phyloP scores from a whole-genome alignment of 2,797 vertebrate species.

The Artibeus jamaicensis region DNA sequence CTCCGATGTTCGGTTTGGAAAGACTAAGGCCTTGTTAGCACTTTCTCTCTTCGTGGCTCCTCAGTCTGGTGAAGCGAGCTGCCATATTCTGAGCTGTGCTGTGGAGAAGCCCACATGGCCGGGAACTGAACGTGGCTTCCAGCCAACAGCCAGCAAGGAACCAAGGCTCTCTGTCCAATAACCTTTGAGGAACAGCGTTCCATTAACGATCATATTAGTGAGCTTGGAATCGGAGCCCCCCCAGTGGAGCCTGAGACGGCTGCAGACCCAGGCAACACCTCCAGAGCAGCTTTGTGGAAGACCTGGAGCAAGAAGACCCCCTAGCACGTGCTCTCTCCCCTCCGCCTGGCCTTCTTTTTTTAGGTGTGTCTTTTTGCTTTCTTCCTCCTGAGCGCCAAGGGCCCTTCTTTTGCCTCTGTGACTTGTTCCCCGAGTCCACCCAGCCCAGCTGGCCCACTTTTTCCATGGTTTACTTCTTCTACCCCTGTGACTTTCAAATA shows the following conservation, averaged over 20 bases:
- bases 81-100: neutral
- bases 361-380: neutral
- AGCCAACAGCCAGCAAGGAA: neutral
- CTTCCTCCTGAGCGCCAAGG: neutral
- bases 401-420: neutral
- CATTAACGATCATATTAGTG: neutral
- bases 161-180: neutral
- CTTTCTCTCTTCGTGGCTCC: neutral
- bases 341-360: neutral
- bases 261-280: neutral
- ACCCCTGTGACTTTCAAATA: neutral
- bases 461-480: neutral
- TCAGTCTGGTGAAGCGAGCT: neutral
- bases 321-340: neutral
- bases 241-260: neutral
- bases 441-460: neutral
- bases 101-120: neutral
- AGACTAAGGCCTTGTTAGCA: neutral
- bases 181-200: neutral
- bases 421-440: neutral
- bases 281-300: neutral
- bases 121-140: neutral
- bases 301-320: neutral
- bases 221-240: neutral
- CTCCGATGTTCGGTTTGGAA: neutral